Percentiles rank a stretch among this genome's conserved stretches.
Conservation (phyloP, 1,140 invertebrate genomes). For the Paramacrobiotus metropolitanus region DNA sequence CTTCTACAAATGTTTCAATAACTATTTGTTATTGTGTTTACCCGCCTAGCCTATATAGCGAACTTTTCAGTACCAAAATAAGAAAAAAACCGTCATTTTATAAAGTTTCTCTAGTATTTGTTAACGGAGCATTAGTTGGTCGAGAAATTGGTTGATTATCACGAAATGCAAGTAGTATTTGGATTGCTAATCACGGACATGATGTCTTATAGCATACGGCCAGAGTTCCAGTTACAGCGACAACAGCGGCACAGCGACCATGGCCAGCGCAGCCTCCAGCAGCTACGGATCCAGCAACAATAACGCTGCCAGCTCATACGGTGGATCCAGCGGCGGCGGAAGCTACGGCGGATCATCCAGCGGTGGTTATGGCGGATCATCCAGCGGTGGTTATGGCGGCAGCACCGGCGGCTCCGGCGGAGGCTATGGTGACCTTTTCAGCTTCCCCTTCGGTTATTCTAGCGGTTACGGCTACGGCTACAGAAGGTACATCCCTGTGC, state of each 20-base stretch:
- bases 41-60: neutral
- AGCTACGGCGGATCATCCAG: neutral
- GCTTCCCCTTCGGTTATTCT: conserved; percentile 4
- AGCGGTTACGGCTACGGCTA: conserved; percentile 4
- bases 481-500: conserved; percentile 5
- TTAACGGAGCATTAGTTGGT: too few species aligned
- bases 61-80: too few species aligned
- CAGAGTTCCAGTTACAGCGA: neutral
- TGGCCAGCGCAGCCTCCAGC: neutral
- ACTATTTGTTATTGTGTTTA: neutral
- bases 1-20: too few species aligned
- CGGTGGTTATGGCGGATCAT: neutral
- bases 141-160: too few species aligned
- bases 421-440: neutral
- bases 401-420: neutral
- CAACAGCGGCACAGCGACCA: neutral
- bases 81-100: too few species aligned
- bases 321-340: neutral
- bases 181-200: too few species aligned
- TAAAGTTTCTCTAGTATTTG: too few species aligned
- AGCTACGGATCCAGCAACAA: neutral
- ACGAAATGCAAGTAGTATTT: too few species aligned
- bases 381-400: neutral
- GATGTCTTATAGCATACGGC: neutral
- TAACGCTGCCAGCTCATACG: neutral